Percentiles rank a stretch among this genome's conserved stretches.
These are phyloP conservation scores for Pseudachorutes palmiensis DNA, from an alignment of 1,140 invertebrate genomes.

Conservation along the genomic window DNA sequence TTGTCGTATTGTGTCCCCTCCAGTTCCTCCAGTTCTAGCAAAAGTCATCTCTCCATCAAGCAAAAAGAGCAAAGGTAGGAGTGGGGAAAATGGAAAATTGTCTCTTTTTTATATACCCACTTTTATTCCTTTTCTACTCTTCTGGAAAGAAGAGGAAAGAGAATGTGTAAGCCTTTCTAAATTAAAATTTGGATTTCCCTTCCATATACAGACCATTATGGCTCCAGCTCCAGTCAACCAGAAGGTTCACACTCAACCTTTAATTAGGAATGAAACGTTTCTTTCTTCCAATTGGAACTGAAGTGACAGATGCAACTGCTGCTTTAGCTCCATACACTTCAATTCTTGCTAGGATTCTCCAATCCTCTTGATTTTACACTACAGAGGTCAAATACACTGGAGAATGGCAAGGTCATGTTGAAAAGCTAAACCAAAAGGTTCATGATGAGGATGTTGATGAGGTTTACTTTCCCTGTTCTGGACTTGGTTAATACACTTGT, in stretches of 20 bases:
- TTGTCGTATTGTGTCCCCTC: not conserved
- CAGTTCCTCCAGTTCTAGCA: not conserved
- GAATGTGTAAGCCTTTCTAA: not conserved
- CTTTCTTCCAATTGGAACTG: not conserved
- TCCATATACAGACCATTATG: too few relatives aligned
- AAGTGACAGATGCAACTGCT: not conserved
- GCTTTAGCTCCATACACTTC: too few relatives aligned
- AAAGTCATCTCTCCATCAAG: conserved; percentile 6
- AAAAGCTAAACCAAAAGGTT: too few relatives aligned
- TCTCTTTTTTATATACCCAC: not conserved
- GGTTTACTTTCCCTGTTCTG: not conserved
- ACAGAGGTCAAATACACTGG: not conserved
- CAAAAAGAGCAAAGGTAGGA: not conserved
- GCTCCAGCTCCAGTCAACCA: not conserved
- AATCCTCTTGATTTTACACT: not conserved
- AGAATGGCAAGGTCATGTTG: not conserved
- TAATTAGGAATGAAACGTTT: not conserved
- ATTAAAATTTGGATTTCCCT: conserved; percentile 2
- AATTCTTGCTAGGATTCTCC: too few relatives aligned
- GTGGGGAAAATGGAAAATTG: not conserved
- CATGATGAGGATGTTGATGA: not conserved
- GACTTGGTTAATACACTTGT: not conserved
- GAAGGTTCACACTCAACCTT: not conserved
- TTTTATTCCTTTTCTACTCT: not conserved
- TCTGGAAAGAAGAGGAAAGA: not conserved